Percentiles rank a stretch among this genome's conserved stretches.
These are phyloP conservation scores for Semicossyphus pulcher DNA, from an alignment of 2,113 vertebrate genomes.

Conservation along the genomic window DNA sequence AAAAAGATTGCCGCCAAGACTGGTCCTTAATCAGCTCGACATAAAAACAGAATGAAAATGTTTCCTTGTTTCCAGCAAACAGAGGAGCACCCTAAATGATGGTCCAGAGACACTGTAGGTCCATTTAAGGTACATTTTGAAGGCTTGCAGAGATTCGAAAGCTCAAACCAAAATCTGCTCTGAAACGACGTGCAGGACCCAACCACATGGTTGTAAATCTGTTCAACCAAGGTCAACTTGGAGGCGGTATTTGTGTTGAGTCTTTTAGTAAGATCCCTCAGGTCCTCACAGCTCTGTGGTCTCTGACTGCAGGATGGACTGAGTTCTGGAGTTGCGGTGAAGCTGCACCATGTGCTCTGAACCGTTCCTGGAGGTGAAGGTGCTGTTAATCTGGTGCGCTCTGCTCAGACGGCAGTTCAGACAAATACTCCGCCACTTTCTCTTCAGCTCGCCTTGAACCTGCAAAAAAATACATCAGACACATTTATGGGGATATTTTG, in stretches of 20 bases:
- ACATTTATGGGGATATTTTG: neutral
- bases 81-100: neutral
- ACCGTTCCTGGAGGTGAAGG: constrained; percentile 84
- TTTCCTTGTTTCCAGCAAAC: constrained; percentile 8
- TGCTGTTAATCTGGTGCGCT: constrained; percentile 78
- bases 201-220: constrained; percentile 3
- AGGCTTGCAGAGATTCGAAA: constrained; percentile 32
- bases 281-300: constrained; percentile 85
- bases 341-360: constrained; percentile 83
- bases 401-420: constrained; percentile 76
- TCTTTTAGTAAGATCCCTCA: neutral
- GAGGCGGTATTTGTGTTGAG: neutral
- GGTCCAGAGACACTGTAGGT: neutral
- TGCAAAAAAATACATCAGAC: constrained; percentile 57
- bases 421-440: constrained; percentile 87
- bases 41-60: neutral
- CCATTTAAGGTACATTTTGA: neutral
- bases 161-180: constrained; percentile 27
- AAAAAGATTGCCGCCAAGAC: neutral
- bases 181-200: neutral
- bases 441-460: constrained; percentile 92
- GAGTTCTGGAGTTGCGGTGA: constrained; percentile 82
- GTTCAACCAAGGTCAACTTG: constrained; percentile 4
- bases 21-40: neutral
- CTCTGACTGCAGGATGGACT: constrained; percentile 90